Evolutionary conservation across 2,888 invertebrate species (phyloP).

Genomic region (Platycheirus albimanus): DNA sequence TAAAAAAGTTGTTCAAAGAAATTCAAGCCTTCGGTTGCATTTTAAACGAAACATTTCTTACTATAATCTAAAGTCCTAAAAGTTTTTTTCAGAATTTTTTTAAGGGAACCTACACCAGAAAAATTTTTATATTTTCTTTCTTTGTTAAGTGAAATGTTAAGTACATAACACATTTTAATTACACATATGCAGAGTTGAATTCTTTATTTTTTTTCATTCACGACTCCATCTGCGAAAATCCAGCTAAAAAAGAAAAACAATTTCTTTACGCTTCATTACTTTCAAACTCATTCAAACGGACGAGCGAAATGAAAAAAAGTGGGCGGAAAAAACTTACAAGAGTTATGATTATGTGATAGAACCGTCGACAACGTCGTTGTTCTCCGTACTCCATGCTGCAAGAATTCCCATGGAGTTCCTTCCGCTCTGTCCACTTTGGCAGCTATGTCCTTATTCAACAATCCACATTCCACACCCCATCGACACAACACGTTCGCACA

Average conservation of each 20-base stretch:
- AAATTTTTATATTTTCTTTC: too few species aligned
- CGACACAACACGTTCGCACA: conserved; percentile 17
- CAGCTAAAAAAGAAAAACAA: neutral
- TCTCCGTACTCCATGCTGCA: conserved; percentile 37
- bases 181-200: neutral
- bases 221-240: conserved; percentile 22
- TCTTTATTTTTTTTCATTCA: conserved; percentile 15
- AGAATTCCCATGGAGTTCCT: conserved; percentile 45
- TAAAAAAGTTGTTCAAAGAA: too few species aligned
- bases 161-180: too few species aligned
- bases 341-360: conserved; percentile 77
- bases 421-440: conserved; percentile 22
- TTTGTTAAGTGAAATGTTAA: too few species aligned
- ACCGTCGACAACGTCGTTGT: conserved; percentile 34
- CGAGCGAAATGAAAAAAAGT: conserved; percentile 47
- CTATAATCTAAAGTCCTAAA: too few species aligned
- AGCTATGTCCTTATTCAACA: conserved; percentile 40
- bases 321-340: conserved; percentile 74
- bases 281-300: neutral
- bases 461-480: conserved; percentile 18
- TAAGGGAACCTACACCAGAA: too few species aligned
- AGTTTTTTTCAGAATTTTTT: too few species aligned
- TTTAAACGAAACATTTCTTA: too few species aligned
- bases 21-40: too few species aligned
- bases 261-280: conserved; percentile 56